Base-by-base conservation (phyloP, 2,797 vertebrate genomes). In the Zenarchopterus dispar region DNA sequence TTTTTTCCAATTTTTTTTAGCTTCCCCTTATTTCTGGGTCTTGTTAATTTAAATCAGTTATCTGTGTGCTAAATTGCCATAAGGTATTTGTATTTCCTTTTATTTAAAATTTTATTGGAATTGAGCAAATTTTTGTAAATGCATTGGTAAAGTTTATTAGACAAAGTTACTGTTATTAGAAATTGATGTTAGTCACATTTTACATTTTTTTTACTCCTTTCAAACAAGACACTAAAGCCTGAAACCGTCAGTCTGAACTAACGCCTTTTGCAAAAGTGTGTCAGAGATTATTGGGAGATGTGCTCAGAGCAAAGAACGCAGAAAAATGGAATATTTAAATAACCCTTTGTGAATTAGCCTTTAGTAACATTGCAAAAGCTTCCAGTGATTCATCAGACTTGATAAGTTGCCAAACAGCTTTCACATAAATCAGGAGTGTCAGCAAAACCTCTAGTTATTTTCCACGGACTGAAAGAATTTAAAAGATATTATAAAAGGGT, bases 231-330 rank as follows among this genome's bases (percentile, higher is more conserved):
- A 31, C 10, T 45, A 24, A 23, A 22, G 28, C 26, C 17, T 33
- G 0, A 2, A 23, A 56, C 52, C 11, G 52, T 52, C 48, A 47
- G 56, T 54, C 13, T 49, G 17, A 61, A 56, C 24, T 48, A 17
- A 10, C 51, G 10, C 21, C 9, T 49, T 48, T 42, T 49, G 41
- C 18, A 42, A 23, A n/a, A 24, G 19, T 48, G 53, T 62, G 42
- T 52, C 49, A 61, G n/a, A 61, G 16, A 42, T 48, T 26, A 52
- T 59, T 16, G 49, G 48, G 8, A 55, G 47, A 59, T 64, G 11
- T 17, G 28, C 26, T 17, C 7, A 16, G 18, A 23, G 6, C 19
- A 67, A 31, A 53, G 16, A 43, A 22, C 45, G 56, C 36, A 17
- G 54, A 57, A 52, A 53, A 41, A 24, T 5, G 21, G 7, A 55